phyloP scores from a whole-genome alignment of 2,888 invertebrate species.

The Cerceris ruficornis region DNA sequence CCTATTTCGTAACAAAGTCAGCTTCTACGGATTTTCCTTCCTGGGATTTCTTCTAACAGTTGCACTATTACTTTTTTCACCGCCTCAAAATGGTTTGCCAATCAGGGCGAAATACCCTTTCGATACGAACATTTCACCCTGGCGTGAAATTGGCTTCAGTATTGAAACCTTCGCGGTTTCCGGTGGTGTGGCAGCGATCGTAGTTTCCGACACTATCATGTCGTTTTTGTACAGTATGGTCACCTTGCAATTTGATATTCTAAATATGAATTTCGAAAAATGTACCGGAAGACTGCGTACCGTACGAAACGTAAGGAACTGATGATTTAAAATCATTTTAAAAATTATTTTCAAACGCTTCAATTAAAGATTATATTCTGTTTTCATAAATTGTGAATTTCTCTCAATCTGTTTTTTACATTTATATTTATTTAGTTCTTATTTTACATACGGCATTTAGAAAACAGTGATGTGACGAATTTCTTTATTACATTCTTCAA shows the following conservation, averaged over 20 bases:
- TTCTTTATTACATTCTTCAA: too few relatives aligned
- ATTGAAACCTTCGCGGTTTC: slow-evolving; percentile 63
- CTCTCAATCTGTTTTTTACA: too few relatives aligned
- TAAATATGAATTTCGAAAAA: slow-evolving; percentile 63
- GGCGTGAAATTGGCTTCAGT: slow-evolving; percentile 61
- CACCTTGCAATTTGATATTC: slow-evolving; percentile 62
- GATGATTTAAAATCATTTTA: not conserved
- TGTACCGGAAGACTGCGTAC: slow-evolving; percentile 26
- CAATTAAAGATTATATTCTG: not conserved
- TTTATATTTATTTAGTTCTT: too few relatives aligned
- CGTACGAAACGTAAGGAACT: slow-evolving; percentile 7
- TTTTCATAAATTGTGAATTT: too few relatives aligned
- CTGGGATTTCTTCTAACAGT: slow-evolving; percentile 57
- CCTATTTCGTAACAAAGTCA: slow-evolving; percentile 47
- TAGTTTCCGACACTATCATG: slow-evolving; percentile 66
- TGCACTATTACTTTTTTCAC: slow-evolving; percentile 66
- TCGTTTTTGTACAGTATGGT: slow-evolving; percentile 61
- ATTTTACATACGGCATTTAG: too few relatives aligned
- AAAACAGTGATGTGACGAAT: too few relatives aligned
- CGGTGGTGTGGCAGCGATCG: slow-evolving; percentile 62
- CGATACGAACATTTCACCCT: slow-evolving; percentile 62
- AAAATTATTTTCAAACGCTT: not conserved
- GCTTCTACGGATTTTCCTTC: slow-evolving; percentile 56
- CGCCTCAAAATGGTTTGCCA: slow-evolving; percentile 68
- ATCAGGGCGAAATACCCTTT: slow-evolving; percentile 73